Evolutionary conservation across 2,888 invertebrate genomes (phyloP).

Genomic region (Peribatodes rhomboidaria): DNA sequence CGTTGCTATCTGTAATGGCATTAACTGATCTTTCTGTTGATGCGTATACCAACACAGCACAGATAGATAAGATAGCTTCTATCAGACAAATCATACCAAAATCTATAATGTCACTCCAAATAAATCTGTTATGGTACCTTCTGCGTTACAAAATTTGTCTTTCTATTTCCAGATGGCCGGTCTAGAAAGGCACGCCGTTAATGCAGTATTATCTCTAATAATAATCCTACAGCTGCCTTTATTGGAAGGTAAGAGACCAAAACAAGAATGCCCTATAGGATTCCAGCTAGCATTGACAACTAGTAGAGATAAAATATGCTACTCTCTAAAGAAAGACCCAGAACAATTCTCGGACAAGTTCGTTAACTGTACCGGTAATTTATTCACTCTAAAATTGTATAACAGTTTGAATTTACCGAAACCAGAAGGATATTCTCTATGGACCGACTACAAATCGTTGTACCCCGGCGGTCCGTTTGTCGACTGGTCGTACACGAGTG

Average conservation of each 20-base stretch:
- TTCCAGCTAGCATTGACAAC: constrained; percentile 62
- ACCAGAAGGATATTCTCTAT: constrained; percentile 60
- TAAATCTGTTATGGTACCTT: constrained; percentile 10
- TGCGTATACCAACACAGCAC: constrained; percentile 44
- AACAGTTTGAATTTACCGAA: constrained; percentile 62
- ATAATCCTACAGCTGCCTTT: constrained; percentile 52
- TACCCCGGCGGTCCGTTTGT: constrained; percentile 79
- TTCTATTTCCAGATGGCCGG: constrained; percentile 66
- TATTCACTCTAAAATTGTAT: constrained; percentile 66
- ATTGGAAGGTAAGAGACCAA: constrained; percentile 52
- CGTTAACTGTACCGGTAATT: constrained; percentile 72
- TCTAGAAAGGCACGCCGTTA: constrained; percentile 46
- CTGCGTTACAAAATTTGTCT: constrained; percentile 3
- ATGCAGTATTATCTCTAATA: constrained; percentile 48
- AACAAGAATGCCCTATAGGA: constrained; percentile 71
- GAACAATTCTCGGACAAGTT: constrained; percentile 72
- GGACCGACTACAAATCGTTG: constrained; percentile 76
- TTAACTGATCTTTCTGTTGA: constrained; percentile 56
- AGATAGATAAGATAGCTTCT: constrained; percentile 52
- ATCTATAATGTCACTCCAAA: constrained; percentile 28
- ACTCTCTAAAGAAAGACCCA: constrained; percentile 69
- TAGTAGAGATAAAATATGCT: constrained; percentile 63
- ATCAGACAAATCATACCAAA: constrained; percentile 48
- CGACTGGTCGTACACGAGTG: constrained; percentile 71
- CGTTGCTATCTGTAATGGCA: constrained; percentile 56